phyloP scores from a whole-genome alignment of 2,113 vertebrate genomes.

The Oncorhynchus nerka region DNA sequence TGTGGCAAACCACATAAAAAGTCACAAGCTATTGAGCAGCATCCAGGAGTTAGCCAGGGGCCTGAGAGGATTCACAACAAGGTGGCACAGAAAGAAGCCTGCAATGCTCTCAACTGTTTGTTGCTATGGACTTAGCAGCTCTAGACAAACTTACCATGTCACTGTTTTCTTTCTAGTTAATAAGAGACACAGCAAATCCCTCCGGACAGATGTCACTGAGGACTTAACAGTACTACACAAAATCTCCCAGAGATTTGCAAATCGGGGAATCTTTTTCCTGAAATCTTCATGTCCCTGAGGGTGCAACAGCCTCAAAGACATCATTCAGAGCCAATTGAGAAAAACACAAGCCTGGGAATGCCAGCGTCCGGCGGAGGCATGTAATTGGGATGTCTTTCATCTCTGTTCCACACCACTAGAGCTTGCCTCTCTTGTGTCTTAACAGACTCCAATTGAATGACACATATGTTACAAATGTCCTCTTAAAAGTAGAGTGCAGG shows the following conservation, averaged over 20 bases:
- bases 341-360: not conserved
- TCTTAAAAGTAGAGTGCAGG: not conserved
- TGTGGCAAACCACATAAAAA: too few relatives aligned
- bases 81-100: too few relatives aligned
- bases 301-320: not conserved
- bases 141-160: not conserved
- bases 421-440: not conserved
- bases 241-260: not conserved
- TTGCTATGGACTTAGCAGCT: not conserved
- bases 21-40: too few relatives aligned
- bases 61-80: too few relatives aligned
- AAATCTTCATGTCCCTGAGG: not conserved
- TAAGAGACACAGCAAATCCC: not conserved
- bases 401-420: not conserved
- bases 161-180: not conserved
- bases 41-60: too few relatives aligned
- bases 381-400: not conserved
- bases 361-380: not conserved
- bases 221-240: too few relatives aligned
- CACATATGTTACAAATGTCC: not conserved
- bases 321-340: not conserved
- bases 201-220: too few relatives aligned
- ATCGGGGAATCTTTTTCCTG: not conserved
- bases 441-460: not conserved
- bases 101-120: not conserved